Base-by-base conservation (phyloP, 2,888 invertebrate genomes). In the Nomada fucata region DNA sequence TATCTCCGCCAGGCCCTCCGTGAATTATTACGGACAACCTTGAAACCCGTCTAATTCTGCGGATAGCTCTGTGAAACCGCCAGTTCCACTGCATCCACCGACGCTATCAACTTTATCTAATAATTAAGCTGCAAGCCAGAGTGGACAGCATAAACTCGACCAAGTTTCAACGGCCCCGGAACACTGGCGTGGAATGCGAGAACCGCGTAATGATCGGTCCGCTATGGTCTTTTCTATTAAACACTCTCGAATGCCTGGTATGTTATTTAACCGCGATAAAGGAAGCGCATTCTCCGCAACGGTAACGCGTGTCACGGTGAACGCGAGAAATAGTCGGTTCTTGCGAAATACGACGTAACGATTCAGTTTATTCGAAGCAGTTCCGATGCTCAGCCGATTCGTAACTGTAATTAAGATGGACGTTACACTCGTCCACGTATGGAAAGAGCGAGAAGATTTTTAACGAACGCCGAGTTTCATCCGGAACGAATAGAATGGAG, bases 41-140 rank as follows among this genome's bases (percentile, higher is more conserved):
- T 36, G 36, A 36, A 36, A 36, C 7, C 36, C 36, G 36, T 36
- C 7, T 36, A 36, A 36, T 36, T 36, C 36, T 36, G 36, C 36
- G 36, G 36, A 36, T 7, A 36, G 5, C 36, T 7, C 9, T 36
- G 36, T 36, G 36, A 36, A 36, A 1, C 36, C 36, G 5, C 36
- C 36, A 36, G 36, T 7, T 7, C 26, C 26, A 26, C 36, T 7
- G 29, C 29, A 29, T 29, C 7, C 29, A 29, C 29, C 29, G 29
- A 29, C 29, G 7, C 29, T 69, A 59, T 44, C 69, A 69, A 59
- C 26, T 20, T 57, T 44, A 47, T 57, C 26, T 55, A 13, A n/a
- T 59, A 69, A 69, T 69, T 69, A 69, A 36, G 26, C 29, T 5
- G 44, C 15, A n/a, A n/a, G 18, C 26, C 26, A 23, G 26, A 59